Percentiles rank a stretch among this genome's conserved stretches.
Evolutionary conservation across 2,797 vertebrate species (phyloP).

Genomic region (Leucoraja ocellata): DNA sequence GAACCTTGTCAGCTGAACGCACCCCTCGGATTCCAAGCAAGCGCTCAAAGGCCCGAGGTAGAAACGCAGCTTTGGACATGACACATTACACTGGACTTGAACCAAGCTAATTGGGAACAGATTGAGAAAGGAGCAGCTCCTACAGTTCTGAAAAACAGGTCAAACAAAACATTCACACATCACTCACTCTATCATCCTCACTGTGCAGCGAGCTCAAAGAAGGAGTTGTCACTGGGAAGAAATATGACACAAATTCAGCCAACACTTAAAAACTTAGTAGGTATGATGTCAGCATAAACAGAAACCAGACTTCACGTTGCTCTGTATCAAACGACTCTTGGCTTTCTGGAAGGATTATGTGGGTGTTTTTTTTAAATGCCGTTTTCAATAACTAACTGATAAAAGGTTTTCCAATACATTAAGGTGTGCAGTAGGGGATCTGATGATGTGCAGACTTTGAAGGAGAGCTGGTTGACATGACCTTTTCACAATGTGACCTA

Average conservation of each 20-base stretch:
- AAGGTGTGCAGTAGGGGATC: not conserved
- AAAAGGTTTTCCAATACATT: slow-evolving; percentile 8
- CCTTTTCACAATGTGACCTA: not conserved
- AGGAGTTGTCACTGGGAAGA: slow-evolving; percentile 26
- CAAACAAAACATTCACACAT: slow-evolving; percentile 34
- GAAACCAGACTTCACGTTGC: slow-evolving; percentile 23
- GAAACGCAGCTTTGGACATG: slow-evolving; percentile 27
- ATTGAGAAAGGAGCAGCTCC: slow-evolving; percentile 20
- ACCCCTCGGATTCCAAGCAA: not conserved
- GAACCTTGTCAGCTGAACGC: not conserved
- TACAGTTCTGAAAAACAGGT: slow-evolving; percentile 9
- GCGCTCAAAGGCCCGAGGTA: not conserved
- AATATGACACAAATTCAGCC: slow-evolving; percentile 32
- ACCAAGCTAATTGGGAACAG: slow-evolving; percentile 32
- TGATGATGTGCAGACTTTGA: slow-evolving; percentile 33
- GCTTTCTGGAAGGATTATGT: slow-evolving; percentile 31
- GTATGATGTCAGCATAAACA: slow-evolving; percentile 31
- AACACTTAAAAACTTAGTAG: slow-evolving; percentile 32
- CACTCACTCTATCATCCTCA: slow-evolving; percentile 32
- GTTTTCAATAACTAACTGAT: slow-evolving; percentile 30
- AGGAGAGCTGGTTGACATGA: slow-evolving; percentile 25
- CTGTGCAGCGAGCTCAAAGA: slow-evolving; percentile 12
- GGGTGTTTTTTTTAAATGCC: slow-evolving; percentile 13
- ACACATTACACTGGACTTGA: slow-evolving; percentile 23
- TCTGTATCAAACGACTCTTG: slow-evolving; percentile 18